These are phyloP conservation scores for Parasteatoda lunata DNA, from an alignment of 2,888 invertebrate species.

Conservation along the genomic window DNA sequence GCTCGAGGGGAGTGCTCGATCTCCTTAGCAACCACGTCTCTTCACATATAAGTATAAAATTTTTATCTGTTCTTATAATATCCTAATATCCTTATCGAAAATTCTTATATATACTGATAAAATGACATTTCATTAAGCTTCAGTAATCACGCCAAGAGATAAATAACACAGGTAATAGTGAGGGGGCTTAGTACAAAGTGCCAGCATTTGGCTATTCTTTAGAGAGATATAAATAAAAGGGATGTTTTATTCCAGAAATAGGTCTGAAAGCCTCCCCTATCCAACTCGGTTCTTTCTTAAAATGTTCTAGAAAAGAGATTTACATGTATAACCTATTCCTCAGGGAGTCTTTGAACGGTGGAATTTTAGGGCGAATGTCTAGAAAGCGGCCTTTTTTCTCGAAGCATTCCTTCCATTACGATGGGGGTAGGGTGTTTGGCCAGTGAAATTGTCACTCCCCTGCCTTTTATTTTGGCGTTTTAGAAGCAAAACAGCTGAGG, in stretches of 20 bases:
- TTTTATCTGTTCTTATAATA: no score
- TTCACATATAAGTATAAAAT: no score
- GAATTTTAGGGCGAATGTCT: conserved; percentile 31
- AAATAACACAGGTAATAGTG: no score
- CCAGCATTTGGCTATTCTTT: conserved; percentile 18
- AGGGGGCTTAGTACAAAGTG: not conserved
- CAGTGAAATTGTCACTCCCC: conserved; percentile 28
- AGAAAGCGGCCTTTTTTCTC: not conserved
- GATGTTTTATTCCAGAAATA: not conserved
- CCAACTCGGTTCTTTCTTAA: not conserved
- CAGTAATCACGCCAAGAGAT: no score
- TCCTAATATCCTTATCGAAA: no score
- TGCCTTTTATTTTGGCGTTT: conserved; percentile 22
- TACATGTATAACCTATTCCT: conserved; percentile 43
- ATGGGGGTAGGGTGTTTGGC: not conserved
- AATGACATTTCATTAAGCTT: no score
- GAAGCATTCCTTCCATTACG: conserved; percentile 26
- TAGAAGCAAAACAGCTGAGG: conserved; percentile 9
- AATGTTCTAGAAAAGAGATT: conserved; percentile 18
- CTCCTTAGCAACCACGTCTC: no score
- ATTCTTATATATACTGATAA: no score
- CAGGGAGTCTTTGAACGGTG: conserved; percentile 21
- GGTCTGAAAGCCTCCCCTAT: not conserved
- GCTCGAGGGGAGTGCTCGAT: no score
- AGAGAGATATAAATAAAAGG: conserved; percentile 7